A percentile compares a stretch with the other conserved stretches of the same genome.
phyloP scores from a whole-genome alignment of 2,113 vertebrate genomes.

The Seriola rivoliana region DNA sequence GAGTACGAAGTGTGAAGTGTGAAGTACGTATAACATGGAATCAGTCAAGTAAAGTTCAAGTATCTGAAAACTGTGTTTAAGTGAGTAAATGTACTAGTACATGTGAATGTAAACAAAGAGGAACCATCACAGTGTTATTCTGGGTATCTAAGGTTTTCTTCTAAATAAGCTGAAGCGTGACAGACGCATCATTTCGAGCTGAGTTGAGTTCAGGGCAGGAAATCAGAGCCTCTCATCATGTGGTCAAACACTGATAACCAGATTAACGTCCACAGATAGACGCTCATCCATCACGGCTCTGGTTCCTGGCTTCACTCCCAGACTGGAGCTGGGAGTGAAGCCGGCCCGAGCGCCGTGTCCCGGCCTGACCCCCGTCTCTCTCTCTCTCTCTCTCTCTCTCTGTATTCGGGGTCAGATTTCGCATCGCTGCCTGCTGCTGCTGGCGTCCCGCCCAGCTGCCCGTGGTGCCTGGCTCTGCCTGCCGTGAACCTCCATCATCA shows the following conservation, averaged over 20 bases:
- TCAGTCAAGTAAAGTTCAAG: too few species aligned
- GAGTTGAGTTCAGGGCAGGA: neutral
- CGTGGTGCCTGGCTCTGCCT: conserved; percentile 54
- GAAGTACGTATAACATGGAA: too few species aligned
- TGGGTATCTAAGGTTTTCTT: too few species aligned
- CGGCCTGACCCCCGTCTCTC: conserved; percentile 16
- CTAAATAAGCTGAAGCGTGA: too few species aligned
- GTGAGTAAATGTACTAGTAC: too few species aligned
- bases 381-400: neutral
- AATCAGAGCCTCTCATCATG: neutral
- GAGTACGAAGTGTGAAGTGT: too few species aligned
- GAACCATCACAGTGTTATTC: neutral
- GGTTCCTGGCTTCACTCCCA: conserved; percentile 15
- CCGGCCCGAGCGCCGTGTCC: conserved; percentile 3
- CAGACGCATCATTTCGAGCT: neutral
- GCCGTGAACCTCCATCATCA: conserved; percentile 28
- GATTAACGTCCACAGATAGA: conserved; percentile 34
- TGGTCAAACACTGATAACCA: conserved; percentile 14
- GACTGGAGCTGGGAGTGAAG: neutral
- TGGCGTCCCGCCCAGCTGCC: conserved; percentile 25
- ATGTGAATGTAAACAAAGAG: neutral
- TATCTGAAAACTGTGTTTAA: too few species aligned
- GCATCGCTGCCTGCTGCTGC: conserved; percentile 23
- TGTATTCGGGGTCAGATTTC: conserved; percentile 26
- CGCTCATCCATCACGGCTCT: conserved; percentile 34